Conservation (phyloP, 2,888 invertebrate species). For the Cheiracanthium punctorium region DNA sequence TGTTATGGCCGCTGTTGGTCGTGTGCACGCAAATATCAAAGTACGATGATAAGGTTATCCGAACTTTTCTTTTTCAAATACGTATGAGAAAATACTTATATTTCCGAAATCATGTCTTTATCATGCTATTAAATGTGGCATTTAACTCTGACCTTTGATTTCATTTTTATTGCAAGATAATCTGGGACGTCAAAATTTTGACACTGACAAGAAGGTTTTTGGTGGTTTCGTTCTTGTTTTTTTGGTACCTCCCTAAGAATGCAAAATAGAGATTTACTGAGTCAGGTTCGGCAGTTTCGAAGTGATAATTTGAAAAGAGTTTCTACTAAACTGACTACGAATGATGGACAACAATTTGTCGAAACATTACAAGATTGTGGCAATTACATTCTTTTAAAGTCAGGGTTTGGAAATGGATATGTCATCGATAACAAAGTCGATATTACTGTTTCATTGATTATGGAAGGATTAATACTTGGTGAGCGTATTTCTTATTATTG, state of each 20-base stretch:
- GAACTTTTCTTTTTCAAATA: not conserved
- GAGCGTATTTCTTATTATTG: not conserved
- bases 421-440: constrained; percentile 50
- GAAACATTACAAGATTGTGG: constrained; percentile 36
- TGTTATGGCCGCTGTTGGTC: constrained; percentile 9
- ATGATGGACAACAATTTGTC: constrained; percentile 35
- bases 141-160: constrained; percentile 24
- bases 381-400: constrained; percentile 16
- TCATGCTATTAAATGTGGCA: constrained; percentile 16
- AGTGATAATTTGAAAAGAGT: constrained; percentile 37
- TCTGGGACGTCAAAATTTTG: too few species aligned
- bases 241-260: not conserved
- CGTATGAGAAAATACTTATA: not conserved
- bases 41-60: not conserved
- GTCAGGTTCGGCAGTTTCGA: constrained; percentile 36
- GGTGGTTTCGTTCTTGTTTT: too few species aligned
- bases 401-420: constrained; percentile 35
- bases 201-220: too few species aligned
- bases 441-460: constrained; percentile 45
- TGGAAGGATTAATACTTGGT: constrained; percentile 53
- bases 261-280: constrained; percentile 34
- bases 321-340: constrained; percentile 37
- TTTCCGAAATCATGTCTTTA: not conserved
- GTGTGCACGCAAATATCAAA: not conserved
- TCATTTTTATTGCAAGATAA: not conserved